Evolutionary conservation across 2,888 invertebrate genomes (phyloP), one percentile per base, ranked within the genome.

Genomic region (Lasioglossum villosulum): DNA sequence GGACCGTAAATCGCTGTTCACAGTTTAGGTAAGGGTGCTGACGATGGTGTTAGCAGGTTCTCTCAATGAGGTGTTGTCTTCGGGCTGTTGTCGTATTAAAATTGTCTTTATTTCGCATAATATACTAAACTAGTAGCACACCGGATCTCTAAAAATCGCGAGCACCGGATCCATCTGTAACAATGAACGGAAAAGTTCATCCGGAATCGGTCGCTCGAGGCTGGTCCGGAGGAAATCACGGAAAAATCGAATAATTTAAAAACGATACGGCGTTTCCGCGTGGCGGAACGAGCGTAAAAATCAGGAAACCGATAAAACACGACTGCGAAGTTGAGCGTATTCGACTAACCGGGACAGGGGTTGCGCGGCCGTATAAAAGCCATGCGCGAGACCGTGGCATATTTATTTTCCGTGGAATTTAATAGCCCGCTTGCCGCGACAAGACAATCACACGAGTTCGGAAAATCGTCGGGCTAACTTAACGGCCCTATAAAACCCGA

Each of bases 401-500:
- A 90, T 90, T 90, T 90, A 90, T 86, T 89, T 90, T 90, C 89
- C 89, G 74, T 81, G 75, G 83, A 85, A 90, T 90, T 90, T 86
- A 90, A 87, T 86, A 82, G 80, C 78, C 75, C 80, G 78, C 81
- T 84, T 77, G 84, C 86, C 79, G 82, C 82, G 82, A 89, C 89
- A 84, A 90, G 90, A 86, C 90, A 90, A 90, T 90, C 90, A 86
- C 79, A 72, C 86, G 86, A 88, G 89, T 90, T 90, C 86, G 70
- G 86, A 87, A 90, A 89, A 89, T 91, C 90, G 89, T 86, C 89
- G 86, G 45, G 89, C 86, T 88, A 86, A 88, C 88, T 89, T 90
- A 90, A 91, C 90, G 91, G 87, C 84, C 87, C 93, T 90, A 92
- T 92, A 91, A 93, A 92, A 93, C 88, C 89, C 83, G 82, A 10